Base-by-base conservation (phyloP, 2,797 vertebrate genomes). In the Alosa sapidissima region DNA sequence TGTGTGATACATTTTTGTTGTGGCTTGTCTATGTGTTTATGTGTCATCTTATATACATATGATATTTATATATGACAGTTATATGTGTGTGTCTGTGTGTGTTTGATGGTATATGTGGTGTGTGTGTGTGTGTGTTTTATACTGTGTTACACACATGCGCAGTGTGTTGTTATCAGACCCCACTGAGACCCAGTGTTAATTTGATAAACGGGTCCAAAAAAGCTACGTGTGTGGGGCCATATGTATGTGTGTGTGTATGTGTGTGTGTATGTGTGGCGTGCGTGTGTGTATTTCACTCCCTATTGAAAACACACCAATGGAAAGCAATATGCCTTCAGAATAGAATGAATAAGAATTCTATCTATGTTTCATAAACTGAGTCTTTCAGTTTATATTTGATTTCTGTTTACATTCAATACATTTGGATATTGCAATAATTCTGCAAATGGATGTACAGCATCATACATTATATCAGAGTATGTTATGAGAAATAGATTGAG, bases 81-180 rank as follows among this genome's bases (percentile, higher is more conserved):
- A 49, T 45, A 49, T 55, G 36, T 81, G 8, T 54, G 14, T 62
- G 58, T 62, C 7, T 24, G n/a, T 48, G 72, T 48, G 47, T 51
- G 45, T 83, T 28, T 28, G 28, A 28, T 28, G 28, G 28, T 28
- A 28, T 28, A 28, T 28, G 28, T 28, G 28, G 60, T 33, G n/a
- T 28, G 28, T 48, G n/a, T 24, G 58, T 52, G n/a, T 75, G 28
- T 75, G 52, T 54, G 52, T 54, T 1, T 21, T 19, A 19, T 21
- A 16, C 54, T 58, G 2, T 58, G 60, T 28, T 24, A 62, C 21
- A n/a, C 24, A 65, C 24, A 21, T 6, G 28, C 21, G 78, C 19
- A 78, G 33, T 75, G 52, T 33, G 83, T 62, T 78, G 51, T 75
- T 84, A 68, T 84, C 62, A 2, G 47, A n/a, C 60, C 62, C 83